A percentile compares a stretch with the other conserved stretches of the same genome.
Conservation (phyloP, 2,113 vertebrate species). For the Esox niger region DNA sequence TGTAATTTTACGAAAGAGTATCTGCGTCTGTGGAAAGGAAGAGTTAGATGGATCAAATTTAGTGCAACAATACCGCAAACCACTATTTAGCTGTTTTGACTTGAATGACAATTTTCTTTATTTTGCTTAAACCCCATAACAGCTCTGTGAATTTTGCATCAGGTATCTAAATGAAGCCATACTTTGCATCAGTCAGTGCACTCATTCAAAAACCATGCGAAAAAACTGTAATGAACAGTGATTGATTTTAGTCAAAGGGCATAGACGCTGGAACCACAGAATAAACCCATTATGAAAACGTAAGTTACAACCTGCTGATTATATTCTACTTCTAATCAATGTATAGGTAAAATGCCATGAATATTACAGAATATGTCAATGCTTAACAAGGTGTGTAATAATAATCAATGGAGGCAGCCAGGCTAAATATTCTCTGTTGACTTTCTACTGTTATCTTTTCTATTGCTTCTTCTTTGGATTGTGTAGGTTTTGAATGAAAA, state of each 20-base stretch:
- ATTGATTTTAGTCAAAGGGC: not conserved
- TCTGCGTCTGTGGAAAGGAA: too few species aligned
- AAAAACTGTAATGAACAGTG: not conserved
- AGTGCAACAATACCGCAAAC: too few species aligned
- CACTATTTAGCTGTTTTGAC: too few species aligned
- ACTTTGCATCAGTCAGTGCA: constrained; percentile 46
- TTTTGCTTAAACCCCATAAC: constrained; percentile 1
- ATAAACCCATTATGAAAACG: not conserved
- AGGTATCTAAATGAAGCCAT: constrained; percentile 20
- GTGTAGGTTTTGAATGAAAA: too few species aligned
- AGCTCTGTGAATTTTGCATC: constrained; percentile 44
- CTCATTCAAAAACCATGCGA: constrained; percentile 16
- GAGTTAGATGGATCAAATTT: too few species aligned
- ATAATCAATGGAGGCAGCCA: too few species aligned
- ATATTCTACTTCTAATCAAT: too few species aligned
- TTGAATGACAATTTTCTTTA: not conserved
- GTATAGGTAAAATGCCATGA: not conserved
- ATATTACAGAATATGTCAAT: not conserved
- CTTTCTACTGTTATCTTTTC: too few species aligned
- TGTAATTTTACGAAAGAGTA: not conserved
- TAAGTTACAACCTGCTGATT: not conserved
- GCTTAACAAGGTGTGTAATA: too few species aligned
- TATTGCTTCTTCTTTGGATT: too few species aligned
- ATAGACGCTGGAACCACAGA: not conserved
- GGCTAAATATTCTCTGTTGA: too few species aligned